These are phyloP conservation scores for Ectemnius continuus DNA, from an alignment of 2,888 invertebrate genomes.

Conservation along the genomic window DNA sequence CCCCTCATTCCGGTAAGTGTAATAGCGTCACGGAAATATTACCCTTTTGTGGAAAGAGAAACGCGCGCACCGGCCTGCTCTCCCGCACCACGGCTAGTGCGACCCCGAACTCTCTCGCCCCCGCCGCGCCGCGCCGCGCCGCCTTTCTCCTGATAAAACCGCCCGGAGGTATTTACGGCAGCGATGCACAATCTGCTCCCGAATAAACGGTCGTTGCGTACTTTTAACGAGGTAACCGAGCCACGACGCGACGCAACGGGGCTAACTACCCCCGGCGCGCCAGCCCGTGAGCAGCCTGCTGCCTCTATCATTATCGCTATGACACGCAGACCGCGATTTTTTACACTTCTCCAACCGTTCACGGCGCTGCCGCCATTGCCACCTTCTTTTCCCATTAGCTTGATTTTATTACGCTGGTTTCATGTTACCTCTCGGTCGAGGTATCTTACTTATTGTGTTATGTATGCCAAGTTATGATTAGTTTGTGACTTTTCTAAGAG, in stretches of 20 bases:
- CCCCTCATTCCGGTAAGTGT: slow-evolving; percentile 70
- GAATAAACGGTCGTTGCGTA: slow-evolving; percentile 61
- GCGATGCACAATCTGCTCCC: slow-evolving; percentile 67
- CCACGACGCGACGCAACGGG: slow-evolving; percentile 16
- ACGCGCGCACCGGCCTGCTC: slow-evolving; percentile 37
- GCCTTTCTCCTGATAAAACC: slow-evolving; percentile 64
- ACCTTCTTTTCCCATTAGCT: background rate
- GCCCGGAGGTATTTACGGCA: slow-evolving; percentile 68
- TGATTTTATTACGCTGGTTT: background rate
- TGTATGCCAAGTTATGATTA: no score
- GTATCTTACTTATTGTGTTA: no score
- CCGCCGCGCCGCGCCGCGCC: slow-evolving; percentile 2
- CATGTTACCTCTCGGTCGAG: no score
- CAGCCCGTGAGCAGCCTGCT: slow-evolving; percentile 7
- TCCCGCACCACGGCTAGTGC: slow-evolving; percentile 9
- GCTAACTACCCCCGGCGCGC: background rate
- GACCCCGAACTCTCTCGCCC: background rate
- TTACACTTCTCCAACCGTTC: slow-evolving; percentile 1
- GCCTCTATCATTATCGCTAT: slow-evolving; percentile 33
- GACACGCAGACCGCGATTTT: slow-evolving; percentile 28
- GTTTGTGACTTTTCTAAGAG: no score
- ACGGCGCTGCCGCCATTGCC: background rate
- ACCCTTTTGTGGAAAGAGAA: slow-evolving; percentile 65
- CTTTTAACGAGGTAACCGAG: slow-evolving; percentile 60
- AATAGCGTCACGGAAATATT: slow-evolving; percentile 72